A percentile compares a stretch with the other conserved stretches of the same genome.
These are phyloP conservation scores for Iguana delicatissima DNA, from an alignment of 2,797 vertebrate genomes.

Conservation along the genomic window DNA sequence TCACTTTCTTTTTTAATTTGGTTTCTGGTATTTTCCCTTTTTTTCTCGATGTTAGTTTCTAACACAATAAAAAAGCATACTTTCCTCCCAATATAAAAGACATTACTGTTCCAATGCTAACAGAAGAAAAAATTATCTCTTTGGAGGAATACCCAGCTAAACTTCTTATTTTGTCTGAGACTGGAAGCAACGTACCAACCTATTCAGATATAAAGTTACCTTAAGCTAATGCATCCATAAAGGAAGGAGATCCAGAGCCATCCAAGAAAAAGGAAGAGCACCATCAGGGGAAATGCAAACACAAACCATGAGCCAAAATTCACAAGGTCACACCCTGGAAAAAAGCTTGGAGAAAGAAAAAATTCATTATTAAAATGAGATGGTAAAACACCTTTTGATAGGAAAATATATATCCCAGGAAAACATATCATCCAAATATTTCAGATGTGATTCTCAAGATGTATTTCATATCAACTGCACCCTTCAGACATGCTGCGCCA, in stretches of 20 bases:
- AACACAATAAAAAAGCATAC: background rate
- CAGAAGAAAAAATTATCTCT: background rate
- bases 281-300: slow-evolving; percentile 95
- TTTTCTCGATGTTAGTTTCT: background rate
- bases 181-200: background rate
- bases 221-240: slow-evolving; percentile 88
- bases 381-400: slow-evolving; percentile 34
- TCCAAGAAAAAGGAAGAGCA: slow-evolving; percentile 90
- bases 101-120: background rate
- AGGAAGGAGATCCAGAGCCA: slow-evolving; percentile 97
- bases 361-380: slow-evolving; percentile 64
- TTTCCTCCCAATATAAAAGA: background rate
- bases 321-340: slow-evolving; percentile 93
- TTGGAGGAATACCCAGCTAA: background rate
- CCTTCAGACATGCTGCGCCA: background rate
- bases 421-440: slow-evolving; percentile 30
- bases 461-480: background rate
- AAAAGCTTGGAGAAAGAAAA: slow-evolving; percentile 85
- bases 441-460: background rate
- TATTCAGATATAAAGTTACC: slow-evolving; percentile 78
- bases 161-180: background rate
- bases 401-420: slow-evolving; percentile 55
- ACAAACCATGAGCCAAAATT: slow-evolving; percentile 99
- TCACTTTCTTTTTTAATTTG: background rate
- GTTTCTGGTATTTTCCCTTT: background rate